Evolutionary conservation across 2,113 vertebrate species (phyloP), one percentile per base, ranked within the genome.

Genomic region (Caranx ignobilis): DNA sequence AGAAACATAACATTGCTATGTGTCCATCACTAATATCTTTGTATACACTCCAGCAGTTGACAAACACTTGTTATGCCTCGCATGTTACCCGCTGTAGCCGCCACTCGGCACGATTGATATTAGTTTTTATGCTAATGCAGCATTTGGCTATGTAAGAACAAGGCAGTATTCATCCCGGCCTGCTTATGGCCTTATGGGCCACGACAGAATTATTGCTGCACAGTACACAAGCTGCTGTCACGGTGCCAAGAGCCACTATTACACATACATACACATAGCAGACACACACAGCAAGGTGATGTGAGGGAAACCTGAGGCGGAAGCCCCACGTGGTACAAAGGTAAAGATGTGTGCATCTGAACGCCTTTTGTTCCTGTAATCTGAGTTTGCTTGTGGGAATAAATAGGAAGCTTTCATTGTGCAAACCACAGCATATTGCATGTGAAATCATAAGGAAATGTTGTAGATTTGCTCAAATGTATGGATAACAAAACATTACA

Each of bases 51-150:
- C 39, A 67, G 77, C 78, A 82, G 75, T 81, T 84, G 83, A 90
- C 89, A 89, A 89, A 91, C 69, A 89, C 88, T 94, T 91, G 83
- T 71, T 91, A 89, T 90, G 87, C 89, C 69, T 70, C 9, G 63
- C 71, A 18, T 79, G 84, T 79, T 50, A 71, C 84, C 71, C 18
- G 55, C 81, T 74, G 66, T 9, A 75, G 67, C 89, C 70, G 66
- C 81, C 73, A 65, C 82, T 84, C 77, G 11, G 81, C 73, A 66
- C 78, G 45, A 92, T 82, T 91, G 92, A 90, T 94, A 92, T 93
- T 91, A 92, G 90, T 90, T 88, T 91, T 93, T 91, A 93, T 93
- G 92, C 87, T 91, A 92, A 92, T 93, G 92, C 86, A 90, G 83
- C 91, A 91, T 93, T 94, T 93, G 81, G 77, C 88, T 83, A 83